Evolutionary conservation across 2,888 invertebrate genomes (phyloP).

Genomic region (Cactoblastis cactorum): DNA sequence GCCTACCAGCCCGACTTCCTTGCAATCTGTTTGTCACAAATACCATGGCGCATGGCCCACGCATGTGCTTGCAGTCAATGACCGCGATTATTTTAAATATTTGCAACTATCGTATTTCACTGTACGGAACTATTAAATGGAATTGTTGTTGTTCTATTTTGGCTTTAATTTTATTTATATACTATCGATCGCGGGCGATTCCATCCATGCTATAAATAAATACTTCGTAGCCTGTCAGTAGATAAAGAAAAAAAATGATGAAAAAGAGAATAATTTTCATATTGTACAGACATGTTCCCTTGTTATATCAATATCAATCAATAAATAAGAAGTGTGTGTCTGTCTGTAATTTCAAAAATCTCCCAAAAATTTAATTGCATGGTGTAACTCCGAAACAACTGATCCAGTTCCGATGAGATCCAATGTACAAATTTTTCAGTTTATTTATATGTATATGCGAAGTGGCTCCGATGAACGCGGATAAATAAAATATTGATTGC

Average conservation of each 20-base stretch:
- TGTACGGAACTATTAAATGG: neutral
- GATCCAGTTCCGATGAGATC: no score
- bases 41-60: conserved; percentile 28
- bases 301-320: no score
- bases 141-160: conserved; percentile 6
- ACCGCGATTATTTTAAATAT: conserved; percentile 20
- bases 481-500: neutral
- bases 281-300: no score
- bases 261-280: no score
- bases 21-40: conserved; percentile 37
- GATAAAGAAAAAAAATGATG: neutral
- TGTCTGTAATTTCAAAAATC: no score
- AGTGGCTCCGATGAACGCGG: conserved; percentile 2
- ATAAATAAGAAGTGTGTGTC: no score
- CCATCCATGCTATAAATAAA: neutral
- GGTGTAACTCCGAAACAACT: no score
- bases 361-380: no score
- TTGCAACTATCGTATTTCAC: conserved; percentile 4
- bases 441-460: no score
- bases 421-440: no score
- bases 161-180: conserved; percentile 18
- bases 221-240: neutral
- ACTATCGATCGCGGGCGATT: no score
- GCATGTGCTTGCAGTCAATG: conserved; percentile 30
- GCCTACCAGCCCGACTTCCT: conserved; percentile 50